These are phyloP conservation scores for Callorhinus ursinus DNA, from an alignment of 2,113 vertebrate species.

Conservation along the genomic window DNA sequence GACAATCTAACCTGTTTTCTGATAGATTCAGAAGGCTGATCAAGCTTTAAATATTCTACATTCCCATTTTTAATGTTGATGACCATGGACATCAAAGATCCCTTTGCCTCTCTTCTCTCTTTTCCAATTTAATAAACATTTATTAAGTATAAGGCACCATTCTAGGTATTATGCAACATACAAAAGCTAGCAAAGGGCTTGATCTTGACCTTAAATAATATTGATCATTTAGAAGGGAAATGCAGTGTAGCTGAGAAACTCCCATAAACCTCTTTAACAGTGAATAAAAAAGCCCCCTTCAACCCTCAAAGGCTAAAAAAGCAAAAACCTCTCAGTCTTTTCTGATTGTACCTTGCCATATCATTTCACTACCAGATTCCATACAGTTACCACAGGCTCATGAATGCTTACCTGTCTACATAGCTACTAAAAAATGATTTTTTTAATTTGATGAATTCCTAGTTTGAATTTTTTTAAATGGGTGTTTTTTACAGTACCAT, in stretches of 20 bases:
- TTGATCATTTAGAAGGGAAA: not conserved
- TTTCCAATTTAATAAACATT: not conserved
- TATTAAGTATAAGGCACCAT: not conserved
- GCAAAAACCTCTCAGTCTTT: not conserved
- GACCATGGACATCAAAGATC: not conserved
- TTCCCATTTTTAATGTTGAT: not conserved
- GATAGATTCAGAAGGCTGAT: not conserved
- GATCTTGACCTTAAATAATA: not conserved
- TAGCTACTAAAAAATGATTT: not conserved
- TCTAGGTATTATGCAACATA: not conserved
- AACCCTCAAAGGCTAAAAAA: not conserved
- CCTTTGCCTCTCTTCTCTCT: not conserved
- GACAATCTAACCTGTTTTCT: not conserved
- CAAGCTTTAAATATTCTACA: not conserved
- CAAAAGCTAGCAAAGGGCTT: not conserved
- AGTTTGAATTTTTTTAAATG: not conserved
- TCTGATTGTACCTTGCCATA: accelerated
- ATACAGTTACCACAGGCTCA: not conserved
- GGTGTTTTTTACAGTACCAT: not conserved
- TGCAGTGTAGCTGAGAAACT: not conserved
- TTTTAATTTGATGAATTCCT: conserved; percentile 20
- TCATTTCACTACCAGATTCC: accelerated
- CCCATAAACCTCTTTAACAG: not conserved
- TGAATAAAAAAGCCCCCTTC: not conserved
- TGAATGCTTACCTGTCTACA: not conserved